Percentiles rank a stretch among this genome's conserved stretches.
Evolutionary conservation across 53 echinoderm and acorn worm species (phyloP).

Genomic region (Holothuria scabra): DNA sequence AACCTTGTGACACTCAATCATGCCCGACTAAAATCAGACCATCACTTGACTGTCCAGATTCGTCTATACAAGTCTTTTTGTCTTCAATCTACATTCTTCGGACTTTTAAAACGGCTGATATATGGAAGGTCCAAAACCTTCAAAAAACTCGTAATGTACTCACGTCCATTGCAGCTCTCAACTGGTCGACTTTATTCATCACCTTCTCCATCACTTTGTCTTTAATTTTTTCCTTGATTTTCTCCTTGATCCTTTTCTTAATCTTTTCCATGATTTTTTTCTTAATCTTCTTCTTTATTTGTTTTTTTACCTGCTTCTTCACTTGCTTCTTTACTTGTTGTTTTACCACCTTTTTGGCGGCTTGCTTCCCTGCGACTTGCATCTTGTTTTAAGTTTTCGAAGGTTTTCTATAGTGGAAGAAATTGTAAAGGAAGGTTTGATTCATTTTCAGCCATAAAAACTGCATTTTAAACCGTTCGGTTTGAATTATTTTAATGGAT

Average conservation of each 20-base stretch:
- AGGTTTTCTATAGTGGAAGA: too few relatives aligned
- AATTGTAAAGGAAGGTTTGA: too few relatives aligned
- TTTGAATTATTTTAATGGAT: too few relatives aligned
- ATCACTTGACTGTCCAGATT: too few relatives aligned
- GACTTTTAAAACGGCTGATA: too few relatives aligned
- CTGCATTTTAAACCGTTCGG: too few relatives aligned
- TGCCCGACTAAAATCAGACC: too few relatives aligned
- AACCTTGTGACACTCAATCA: too few relatives aligned
- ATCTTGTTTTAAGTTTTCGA: not conserved
- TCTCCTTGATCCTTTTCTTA: conserved; percentile 57
- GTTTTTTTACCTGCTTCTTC: conserved; percentile 39
- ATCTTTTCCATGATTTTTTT: conserved; percentile 57
- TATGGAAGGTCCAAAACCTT: too few relatives aligned
- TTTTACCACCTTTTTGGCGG: conserved; percentile 48
- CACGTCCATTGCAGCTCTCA: conserved; percentile 18
- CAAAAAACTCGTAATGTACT: not conserved
- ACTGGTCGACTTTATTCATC: conserved; percentile 39
- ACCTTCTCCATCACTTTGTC: conserved; percentile 54
- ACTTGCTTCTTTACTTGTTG: conserved; percentile 49
- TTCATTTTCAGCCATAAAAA: too few relatives aligned
- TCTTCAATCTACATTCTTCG: too few relatives aligned
- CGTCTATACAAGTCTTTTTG: too few relatives aligned
- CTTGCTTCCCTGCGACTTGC: conserved; percentile 43
- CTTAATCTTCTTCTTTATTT: conserved; percentile 65
- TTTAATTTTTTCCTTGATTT: conserved; percentile 63